Evolutionary conservation across 1,140 invertebrate genomes (phyloP), one percentile per base, ranked within the genome.

Genomic region (Melitaea cinxia): DNA sequence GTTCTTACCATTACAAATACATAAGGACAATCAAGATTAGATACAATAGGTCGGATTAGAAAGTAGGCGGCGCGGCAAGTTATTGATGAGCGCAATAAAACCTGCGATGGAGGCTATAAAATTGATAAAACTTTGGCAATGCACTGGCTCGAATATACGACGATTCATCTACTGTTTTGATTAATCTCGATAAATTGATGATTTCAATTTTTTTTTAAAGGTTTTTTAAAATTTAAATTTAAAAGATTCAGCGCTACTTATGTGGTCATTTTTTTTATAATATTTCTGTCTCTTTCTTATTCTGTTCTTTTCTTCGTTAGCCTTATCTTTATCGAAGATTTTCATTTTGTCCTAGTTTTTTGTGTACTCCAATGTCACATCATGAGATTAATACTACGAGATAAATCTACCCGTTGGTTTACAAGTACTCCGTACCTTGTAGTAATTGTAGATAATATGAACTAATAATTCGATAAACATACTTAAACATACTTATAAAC

Each of bases 11-110:
- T 42, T 17, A 23, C 19, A 24, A 47, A 23, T 47, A 47, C 42
- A 5, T n/a, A 21, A 47, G 42, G 23, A 21, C n/a, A 47, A 21
- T 21, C 42, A 12, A 23, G 42, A 47, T 47, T 47, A 47, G 42
- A 47, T 23, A 47, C 17, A 47, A 47, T 24, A n/a, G 42, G 19
- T 47, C 14, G 21, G 42, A 47, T 23, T 47, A 47, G 42, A 47
- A 47, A 26, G 21, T 42, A 47, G 50, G 24, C 49, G 37, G 49
- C 59, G 28, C 54, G 26, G n/a, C 61, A 33, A 47, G 70, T 67
- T 75, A 77, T 71, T 70, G 68, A 77, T 71, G 72, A 33, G 14
- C 23, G 68, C 72, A 73, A 77, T 77, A 77, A 76, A 75, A 65
- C 57, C 70, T n/a, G 64, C 67, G 65, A 65, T 56, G 68, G 61